Percentiles rank a stretch among this genome's conserved stretches.
Conservation (phyloP, 2,888 invertebrate species). For the Troilus luridus region DNA sequence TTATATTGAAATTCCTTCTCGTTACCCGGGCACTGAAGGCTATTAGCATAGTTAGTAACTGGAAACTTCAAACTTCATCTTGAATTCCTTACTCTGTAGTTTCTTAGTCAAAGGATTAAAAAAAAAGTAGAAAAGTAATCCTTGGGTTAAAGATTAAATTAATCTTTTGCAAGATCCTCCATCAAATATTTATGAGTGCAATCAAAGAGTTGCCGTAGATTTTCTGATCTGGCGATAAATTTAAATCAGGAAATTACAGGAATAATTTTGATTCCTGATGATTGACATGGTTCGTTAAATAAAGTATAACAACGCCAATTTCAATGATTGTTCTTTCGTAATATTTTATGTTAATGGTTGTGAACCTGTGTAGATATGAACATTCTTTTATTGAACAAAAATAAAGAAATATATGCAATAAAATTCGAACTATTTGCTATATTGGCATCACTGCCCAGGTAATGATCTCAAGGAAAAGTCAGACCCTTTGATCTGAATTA, state of each 20-base stretch:
- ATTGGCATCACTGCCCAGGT: too few relatives aligned
- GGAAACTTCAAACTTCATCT: conserved; percentile 31
- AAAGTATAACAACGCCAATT: background rate
- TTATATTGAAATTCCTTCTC: conserved; percentile 56
- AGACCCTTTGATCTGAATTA: too few relatives aligned
- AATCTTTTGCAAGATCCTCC: background rate
- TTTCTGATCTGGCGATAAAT: background rate
- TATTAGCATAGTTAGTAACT: conserved; percentile 56
- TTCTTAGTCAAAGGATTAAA: conserved; percentile 30
- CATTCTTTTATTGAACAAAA: too few relatives aligned
- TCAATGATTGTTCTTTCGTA: background rate
- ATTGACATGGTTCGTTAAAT: background rate
- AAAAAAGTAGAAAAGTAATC: background rate
- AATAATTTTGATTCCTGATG: background rate
- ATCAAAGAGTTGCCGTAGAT: background rate
- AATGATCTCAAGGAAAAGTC: too few relatives aligned
- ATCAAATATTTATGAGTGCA: background rate
- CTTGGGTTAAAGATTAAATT: background rate
- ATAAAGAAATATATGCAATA: too few relatives aligned
- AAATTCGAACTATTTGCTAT: too few relatives aligned
- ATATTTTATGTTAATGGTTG: background rate
- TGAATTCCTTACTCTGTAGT: background rate
- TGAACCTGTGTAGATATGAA: too few relatives aligned
- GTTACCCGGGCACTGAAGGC: conserved; percentile 50
- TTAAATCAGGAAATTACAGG: background rate